phyloP scores from a whole-genome alignment of 2,113 vertebrate species.

The Podiceps cristatus region DNA sequence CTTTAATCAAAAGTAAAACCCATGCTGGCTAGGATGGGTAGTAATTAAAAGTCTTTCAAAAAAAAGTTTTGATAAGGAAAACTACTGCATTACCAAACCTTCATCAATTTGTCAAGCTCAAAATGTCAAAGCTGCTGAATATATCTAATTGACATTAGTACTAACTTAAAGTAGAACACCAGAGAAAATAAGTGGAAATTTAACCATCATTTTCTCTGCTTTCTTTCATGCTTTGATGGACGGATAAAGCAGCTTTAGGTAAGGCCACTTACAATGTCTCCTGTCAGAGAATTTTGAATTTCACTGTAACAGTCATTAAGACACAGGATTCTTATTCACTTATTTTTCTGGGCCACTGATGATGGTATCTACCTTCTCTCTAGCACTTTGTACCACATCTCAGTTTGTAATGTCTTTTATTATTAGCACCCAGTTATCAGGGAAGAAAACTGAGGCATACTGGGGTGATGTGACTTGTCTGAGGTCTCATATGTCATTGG shows the following conservation, averaged over 20 bases:
- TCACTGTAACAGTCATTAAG: neutral
- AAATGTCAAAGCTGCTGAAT: slow-evolving; percentile 36
- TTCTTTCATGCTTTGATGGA: neutral
- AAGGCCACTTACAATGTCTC: neutral
- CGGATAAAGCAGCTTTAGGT: neutral
- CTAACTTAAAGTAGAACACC: neutral
- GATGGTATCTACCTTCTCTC: neutral
- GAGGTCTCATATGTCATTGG: neutral
- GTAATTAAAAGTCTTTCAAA: slow-evolving; percentile 38
- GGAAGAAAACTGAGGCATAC: neutral
- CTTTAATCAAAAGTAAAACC: slow-evolving; percentile 56
- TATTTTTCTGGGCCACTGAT: neutral
- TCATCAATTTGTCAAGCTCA: slow-evolving; percentile 20
- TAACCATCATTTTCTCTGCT: neutral
- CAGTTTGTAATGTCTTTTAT: neutral
- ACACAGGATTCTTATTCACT: neutral
- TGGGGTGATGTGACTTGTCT: neutral
- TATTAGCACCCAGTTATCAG: neutral
- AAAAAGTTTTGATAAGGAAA: neutral
- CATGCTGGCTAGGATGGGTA: neutral
- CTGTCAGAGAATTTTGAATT: neutral
- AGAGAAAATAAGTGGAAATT: neutral
- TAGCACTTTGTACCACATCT: neutral
- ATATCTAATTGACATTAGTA: neutral
- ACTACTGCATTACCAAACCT: neutral